Base-by-base conservation (phyloP, 2,113 vertebrate species). In the Callionymus lyra region DNA sequence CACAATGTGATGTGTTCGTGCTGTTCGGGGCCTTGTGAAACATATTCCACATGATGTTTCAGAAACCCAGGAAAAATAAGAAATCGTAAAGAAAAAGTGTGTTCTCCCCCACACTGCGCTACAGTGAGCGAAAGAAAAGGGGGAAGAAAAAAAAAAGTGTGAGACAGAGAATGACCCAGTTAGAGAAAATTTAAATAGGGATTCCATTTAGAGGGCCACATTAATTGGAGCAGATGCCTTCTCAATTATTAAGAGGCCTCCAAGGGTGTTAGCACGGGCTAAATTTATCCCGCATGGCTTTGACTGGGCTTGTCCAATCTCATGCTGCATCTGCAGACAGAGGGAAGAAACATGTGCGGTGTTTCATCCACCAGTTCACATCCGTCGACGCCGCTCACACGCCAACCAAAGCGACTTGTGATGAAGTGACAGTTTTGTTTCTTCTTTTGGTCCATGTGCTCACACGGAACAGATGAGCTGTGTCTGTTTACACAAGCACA, bases 201-300 rank as follows among this genome's bases (percentile, higher is more conserved):
- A 87, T 84, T 86, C 82, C 77, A 86, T 84, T 84, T 85, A 81
- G 78, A 87, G 80, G 82, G 77, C 73, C 78, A 81, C 72, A 84
- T 86, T 87, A 86, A 86, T 87, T 87, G 83, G 83, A 86, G 85
- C 86, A 87, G 84, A 86, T 86, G 80, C 84, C 83, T 84, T 82
- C 77, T 87, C 83, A 86, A 86, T 87, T 87, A 87, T 87, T 87
- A 85, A 87, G 76, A 77, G 79, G 77, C 79, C 70, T 74, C 82
- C 68, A 75, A 83, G 82, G 76, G 68, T 77, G 80, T 77, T 68
- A 70, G 72, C 76, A 71, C 54, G 73, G 78, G 78, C 82, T 82
- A 83, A 83, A 84, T 84, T 79, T 81, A 85, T 69, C 74, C 77
- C 53, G 37, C 68, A 71, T 35, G 58, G 67, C 74, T 76, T 74